Evolutionary conservation across 1,140 invertebrate species (phyloP).

Genomic region (Brachionus asplanchnoidis): DNA sequence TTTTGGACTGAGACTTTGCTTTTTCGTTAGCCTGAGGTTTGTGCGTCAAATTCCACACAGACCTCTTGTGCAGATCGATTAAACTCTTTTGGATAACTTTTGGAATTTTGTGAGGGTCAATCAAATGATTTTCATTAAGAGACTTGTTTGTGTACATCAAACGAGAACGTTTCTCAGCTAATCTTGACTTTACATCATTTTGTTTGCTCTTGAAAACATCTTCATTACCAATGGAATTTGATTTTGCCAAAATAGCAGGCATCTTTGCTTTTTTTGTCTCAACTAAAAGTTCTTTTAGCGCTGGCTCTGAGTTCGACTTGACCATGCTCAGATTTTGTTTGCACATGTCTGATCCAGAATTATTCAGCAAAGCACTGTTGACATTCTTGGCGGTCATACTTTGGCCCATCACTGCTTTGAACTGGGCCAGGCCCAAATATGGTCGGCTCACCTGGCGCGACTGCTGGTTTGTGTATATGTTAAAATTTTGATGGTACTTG

Average conservation of each 20-base stretch:
- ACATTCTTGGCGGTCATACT: background rate
- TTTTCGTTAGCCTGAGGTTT: background rate
- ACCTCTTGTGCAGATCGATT: constrained; percentile 28
- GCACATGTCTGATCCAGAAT: background rate
- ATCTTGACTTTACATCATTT: background rate
- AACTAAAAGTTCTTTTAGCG: background rate
- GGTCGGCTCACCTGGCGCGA: background rate
- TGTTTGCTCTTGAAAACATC: background rate
- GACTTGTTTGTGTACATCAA: background rate
- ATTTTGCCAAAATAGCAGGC: background rate
- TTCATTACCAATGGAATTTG: background rate
- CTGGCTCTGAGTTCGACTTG: constrained; percentile 8
- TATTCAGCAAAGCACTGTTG: background rate
- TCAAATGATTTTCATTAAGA: constrained; percentile 11
- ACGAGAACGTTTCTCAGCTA: background rate
- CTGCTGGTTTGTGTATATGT: background rate
- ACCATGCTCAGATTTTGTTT: background rate
- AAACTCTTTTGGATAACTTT: constrained; percentile 38
- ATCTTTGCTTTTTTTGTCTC: background rate
- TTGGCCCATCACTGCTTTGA: background rate
- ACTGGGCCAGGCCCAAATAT: background rate
- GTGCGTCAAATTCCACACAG: constrained; percentile 36
- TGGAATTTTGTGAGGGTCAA: constrained; percentile 33
- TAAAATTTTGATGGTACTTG: background rate
- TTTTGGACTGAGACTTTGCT: background rate